These are phyloP conservation scores for Gymnocephalus cernua DNA, from an alignment of 2,113 vertebrate genomes.

Conservation along the genomic window DNA sequence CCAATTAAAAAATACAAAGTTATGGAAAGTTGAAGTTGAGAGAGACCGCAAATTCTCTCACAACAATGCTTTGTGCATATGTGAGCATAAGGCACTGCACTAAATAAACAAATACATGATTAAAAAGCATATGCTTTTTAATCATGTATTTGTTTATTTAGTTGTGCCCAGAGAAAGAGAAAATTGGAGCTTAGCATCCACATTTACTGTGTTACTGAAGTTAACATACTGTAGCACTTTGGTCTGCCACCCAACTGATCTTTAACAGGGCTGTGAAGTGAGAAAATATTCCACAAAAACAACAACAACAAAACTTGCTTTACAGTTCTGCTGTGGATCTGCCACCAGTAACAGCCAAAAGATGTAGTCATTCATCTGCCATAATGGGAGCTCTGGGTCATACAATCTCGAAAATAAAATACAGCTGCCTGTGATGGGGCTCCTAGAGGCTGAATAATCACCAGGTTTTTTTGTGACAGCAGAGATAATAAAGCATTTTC, in stretches of 20 bases:
- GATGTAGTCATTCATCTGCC: constrained; percentile 64
- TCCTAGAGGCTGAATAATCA: constrained; percentile 73
- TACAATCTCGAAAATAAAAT: constrained; percentile 58
- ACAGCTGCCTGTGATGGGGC: constrained; percentile 60
- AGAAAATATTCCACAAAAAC: constrained; percentile 59
- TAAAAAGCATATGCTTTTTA: constrained; percentile 55
- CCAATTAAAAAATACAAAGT: constrained; percentile 7
- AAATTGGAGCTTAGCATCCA: constrained; percentile 1
- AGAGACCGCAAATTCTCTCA: constrained; percentile 2
- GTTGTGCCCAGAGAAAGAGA: constrained; percentile 22
- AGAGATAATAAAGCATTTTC: constrained; percentile 72
- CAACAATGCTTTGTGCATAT: constrained; percentile 1
- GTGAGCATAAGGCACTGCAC: constrained; percentile 1
- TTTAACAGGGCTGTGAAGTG: constrained; percentile 41
- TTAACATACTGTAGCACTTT: constrained; percentile 25
- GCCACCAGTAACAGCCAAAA: constrained; percentile 49
- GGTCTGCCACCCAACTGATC: constrained; percentile 23
- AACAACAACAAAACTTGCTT: constrained; percentile 52
- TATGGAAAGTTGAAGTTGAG: constrained; percentile 9
- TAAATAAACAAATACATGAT: constrained; percentile 45
- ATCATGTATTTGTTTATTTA: too few relatives aligned
- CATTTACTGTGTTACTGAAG: constrained; percentile 23
- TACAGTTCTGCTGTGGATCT: constrained; percentile 35
- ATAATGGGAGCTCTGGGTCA: constrained; percentile 72
- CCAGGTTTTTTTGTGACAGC: constrained; percentile 68